These are phyloP conservation scores for Mylabris sibirica DNA, from an alignment of 2,888 invertebrate genomes.

Conservation along the genomic window DNA sequence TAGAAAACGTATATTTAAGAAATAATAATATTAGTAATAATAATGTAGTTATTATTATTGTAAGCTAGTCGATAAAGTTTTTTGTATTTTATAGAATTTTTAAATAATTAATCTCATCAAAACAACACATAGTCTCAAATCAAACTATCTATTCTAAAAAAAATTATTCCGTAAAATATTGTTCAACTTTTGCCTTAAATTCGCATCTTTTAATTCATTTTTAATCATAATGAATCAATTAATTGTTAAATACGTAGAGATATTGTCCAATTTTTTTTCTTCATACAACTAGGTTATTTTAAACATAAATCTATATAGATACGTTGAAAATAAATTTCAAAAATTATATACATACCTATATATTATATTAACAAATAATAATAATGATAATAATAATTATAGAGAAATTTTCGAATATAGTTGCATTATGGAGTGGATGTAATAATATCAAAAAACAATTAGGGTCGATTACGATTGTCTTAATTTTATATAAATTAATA, in stretches of 20 bases:
- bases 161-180: background rate
- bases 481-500: conserved; percentile 25
- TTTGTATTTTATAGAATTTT: conserved; percentile 20
- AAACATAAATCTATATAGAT: background rate
- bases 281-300: background rate
- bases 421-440: background rate
- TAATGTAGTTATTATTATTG: background rate
- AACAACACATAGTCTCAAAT: background rate
- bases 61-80: background rate
- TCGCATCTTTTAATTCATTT: background rate
- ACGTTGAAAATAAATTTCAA: background rate
- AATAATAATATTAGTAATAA: background rate
- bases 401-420: background rate
- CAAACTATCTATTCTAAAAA: conserved; percentile 1
- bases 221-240: background rate
- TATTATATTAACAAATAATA: background rate
- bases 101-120: conserved; percentile 10
- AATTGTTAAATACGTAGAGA: background rate
- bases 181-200: conserved; percentile 7
- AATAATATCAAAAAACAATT: conserved; percentile 1
- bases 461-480: conserved; percentile 33
- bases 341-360: background rate
- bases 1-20: background rate
- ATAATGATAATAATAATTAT: background rate
- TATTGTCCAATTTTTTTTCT: background rate